Conservation (phyloP, 2,113 vertebrate species). For the Limnothrissa miodon region DNA sequence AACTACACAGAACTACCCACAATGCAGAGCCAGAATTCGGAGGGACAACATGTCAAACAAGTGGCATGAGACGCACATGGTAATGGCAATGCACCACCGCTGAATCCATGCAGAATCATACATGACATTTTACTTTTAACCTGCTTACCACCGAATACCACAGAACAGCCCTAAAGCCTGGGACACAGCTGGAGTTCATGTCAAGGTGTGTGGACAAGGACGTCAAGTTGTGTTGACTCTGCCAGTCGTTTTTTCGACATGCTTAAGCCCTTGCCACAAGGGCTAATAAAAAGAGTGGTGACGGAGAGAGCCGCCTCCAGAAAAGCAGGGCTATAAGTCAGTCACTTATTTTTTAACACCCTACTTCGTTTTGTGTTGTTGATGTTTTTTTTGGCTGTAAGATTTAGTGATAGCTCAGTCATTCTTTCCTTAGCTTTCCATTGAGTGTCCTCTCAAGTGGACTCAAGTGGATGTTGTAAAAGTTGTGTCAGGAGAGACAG, state of each 20-base stretch:
- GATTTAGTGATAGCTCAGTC: not conserved
- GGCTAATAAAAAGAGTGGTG: not conserved
- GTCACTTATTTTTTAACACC: not conserved
- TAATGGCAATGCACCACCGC: no score
- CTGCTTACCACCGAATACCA: not conserved
- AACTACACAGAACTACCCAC: no score
- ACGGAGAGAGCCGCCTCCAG: not conserved
- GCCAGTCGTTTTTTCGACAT: not conserved
- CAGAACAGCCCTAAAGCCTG: not conserved
- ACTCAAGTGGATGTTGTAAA: not conserved
- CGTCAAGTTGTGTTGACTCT: not conserved
- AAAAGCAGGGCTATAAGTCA: not conserved
- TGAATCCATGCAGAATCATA: no score
- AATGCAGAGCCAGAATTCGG: no score
- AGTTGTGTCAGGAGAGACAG: not conserved
- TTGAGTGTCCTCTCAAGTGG: not conserved
- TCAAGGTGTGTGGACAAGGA: not conserved
- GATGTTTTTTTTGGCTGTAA: not conserved
- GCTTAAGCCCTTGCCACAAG: not conserved
- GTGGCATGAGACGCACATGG: no score
- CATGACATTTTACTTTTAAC: no score
- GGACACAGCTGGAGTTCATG: not conserved
- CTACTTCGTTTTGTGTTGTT: not conserved
- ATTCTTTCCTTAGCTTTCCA: not conserved
- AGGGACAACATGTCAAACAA: no score